phyloP scores from a whole-genome alignment of 92 coral and sea anemone species.

The Heliopora coerulea region DNA sequence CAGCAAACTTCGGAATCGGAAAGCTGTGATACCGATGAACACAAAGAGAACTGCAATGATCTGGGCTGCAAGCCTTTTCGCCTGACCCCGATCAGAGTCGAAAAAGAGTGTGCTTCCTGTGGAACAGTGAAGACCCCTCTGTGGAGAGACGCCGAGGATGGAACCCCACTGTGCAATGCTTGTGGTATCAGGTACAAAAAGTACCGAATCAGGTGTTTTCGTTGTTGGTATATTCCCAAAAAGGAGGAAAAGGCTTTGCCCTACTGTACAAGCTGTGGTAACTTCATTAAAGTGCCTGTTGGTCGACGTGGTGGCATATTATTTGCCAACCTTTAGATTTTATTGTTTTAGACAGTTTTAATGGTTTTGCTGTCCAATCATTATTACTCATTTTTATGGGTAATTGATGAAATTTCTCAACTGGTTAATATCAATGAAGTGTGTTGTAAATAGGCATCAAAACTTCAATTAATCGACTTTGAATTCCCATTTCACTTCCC shows the following conservation, averaged over 20 bases:
- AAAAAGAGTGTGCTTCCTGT: constrained; percentile 97
- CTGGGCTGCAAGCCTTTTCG: constrained; percentile 59
- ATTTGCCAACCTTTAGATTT: constrained; percentile 41
- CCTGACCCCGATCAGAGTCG: constrained; percentile 68
- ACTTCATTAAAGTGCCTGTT: constrained; percentile 65
- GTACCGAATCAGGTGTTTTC: constrained; percentile 88
- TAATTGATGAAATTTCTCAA: not conserved
- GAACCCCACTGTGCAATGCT: constrained; percentile 98
- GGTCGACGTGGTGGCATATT: constrained; percentile 69
- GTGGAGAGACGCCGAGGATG: constrained; percentile 99
- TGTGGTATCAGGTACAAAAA: constrained; percentile 98
- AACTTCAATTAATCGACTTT: too few species aligned
- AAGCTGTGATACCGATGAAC: not conserved
- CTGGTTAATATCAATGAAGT: not conserved
- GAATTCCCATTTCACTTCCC: too few species aligned
- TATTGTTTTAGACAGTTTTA: not conserved
- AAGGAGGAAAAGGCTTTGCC: constrained; percentile 91
- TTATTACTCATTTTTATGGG: not conserved
- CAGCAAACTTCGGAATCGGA: not conserved
- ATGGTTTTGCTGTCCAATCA: not conserved
- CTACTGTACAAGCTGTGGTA: constrained; percentile 88
- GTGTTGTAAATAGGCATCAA: not conserved
- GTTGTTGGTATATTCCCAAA: constrained; percentile 98
- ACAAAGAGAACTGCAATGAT: constrained; percentile 49
- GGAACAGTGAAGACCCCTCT: constrained; percentile 91